Evolutionary conservation across 2,888 invertebrate species (phyloP).

Genomic region (Cyclophora albipunctata): DNA sequence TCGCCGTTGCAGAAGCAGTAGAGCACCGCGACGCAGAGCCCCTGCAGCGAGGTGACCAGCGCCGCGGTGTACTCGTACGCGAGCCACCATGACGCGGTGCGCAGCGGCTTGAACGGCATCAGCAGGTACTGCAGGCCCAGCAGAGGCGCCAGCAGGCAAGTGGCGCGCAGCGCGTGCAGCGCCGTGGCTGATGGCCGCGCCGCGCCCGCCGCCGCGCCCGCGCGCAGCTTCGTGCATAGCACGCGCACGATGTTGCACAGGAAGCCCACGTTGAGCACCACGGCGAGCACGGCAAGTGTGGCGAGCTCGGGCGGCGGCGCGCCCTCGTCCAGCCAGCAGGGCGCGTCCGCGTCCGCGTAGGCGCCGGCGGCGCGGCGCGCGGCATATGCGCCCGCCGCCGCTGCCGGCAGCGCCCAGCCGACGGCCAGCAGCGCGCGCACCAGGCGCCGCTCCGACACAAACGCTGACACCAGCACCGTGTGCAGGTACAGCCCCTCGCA

Average conservation of each 20-base stretch:
- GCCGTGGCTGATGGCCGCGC: slow-evolving; percentile 79
- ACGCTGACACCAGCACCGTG: slow-evolving; percentile 92
- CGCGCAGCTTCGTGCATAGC: slow-evolving; percentile 86
- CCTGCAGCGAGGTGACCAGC: slow-evolving; percentile 92
- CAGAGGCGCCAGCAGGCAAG: slow-evolving; percentile 91
- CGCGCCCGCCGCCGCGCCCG: slow-evolving; percentile 80
- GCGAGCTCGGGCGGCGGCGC: slow-evolving; percentile 83
- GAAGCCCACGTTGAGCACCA: slow-evolving; percentile 88
- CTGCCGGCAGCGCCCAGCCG: slow-evolving; percentile 88
- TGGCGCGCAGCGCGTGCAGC: slow-evolving; percentile 86
- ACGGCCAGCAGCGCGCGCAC: slow-evolving; percentile 87
- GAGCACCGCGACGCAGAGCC: slow-evolving; percentile 91
- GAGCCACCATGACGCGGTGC: slow-evolving; percentile 81
- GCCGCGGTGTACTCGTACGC: slow-evolving; percentile 90
- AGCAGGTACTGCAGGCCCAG: slow-evolving; percentile 93
- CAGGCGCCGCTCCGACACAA: slow-evolving; percentile 90
- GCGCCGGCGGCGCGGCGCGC: slow-evolving; percentile 76
- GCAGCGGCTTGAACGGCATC: slow-evolving; percentile 87
- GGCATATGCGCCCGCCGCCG: slow-evolving; percentile 80
- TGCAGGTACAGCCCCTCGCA: slow-evolving; percentile 96
- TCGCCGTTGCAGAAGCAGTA: slow-evolving; percentile 97
- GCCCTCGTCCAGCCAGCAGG: slow-evolving; percentile 85
- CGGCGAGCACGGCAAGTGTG: slow-evolving; percentile 85
- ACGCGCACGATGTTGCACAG: slow-evolving; percentile 93
- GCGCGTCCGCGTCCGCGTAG: slow-evolving; percentile 52